Evolutionary conservation across 2,113 vertebrate species (phyloP).

Genomic region (Entelurus aequoreus): DNA sequence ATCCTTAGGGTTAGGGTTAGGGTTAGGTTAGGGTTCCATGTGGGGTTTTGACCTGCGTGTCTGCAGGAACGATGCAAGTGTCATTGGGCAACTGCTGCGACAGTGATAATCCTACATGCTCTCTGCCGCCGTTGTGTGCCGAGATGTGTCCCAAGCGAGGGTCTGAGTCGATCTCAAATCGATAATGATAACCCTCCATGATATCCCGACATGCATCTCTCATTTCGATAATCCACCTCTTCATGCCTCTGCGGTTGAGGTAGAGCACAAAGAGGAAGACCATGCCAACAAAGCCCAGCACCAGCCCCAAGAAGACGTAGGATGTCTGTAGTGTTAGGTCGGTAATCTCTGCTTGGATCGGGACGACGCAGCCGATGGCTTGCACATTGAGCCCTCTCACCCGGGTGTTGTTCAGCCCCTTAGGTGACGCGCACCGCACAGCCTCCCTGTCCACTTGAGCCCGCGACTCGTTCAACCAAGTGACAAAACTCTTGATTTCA

Average conservation of each 20-base stretch:
- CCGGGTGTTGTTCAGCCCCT: conserved; percentile 27
- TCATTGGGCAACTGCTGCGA: conserved; percentile 45
- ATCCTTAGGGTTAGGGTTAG: background rate
- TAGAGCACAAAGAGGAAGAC: conserved; percentile 77
- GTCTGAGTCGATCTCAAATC: conserved; percentile 75
- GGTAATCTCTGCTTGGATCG: conserved; percentile 34
- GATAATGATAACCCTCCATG: conserved; percentile 74
- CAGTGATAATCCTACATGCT: conserved; percentile 18
- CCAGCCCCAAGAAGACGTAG: conserved; percentile 72
- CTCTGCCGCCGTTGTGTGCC: conserved; percentile 1
- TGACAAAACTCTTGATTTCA: conserved; percentile 53
- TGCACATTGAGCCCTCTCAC: conserved; percentile 42
- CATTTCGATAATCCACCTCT: conserved; percentile 68
- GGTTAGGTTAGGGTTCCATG: conserved; percentile 10
- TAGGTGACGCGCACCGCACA: conserved; percentile 61
- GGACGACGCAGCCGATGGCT: conserved; percentile 58
- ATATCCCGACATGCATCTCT: conserved; percentile 69
- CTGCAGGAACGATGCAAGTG: conserved; percentile 42
- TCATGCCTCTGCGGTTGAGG: conserved; percentile 75
- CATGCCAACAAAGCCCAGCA: conserved; percentile 74
- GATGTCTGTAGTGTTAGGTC: conserved; percentile 70
- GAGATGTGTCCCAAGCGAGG: conserved; percentile 58
- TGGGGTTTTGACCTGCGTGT: conserved; percentile 36
- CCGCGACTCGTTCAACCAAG: conserved; percentile 66
- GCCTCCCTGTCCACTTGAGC: conserved; percentile 59